These are phyloP conservation scores for Bursaphelenchus mucronatus DNA, from an alignment of 1,140 invertebrate species.

Conservation along the genomic window DNA sequence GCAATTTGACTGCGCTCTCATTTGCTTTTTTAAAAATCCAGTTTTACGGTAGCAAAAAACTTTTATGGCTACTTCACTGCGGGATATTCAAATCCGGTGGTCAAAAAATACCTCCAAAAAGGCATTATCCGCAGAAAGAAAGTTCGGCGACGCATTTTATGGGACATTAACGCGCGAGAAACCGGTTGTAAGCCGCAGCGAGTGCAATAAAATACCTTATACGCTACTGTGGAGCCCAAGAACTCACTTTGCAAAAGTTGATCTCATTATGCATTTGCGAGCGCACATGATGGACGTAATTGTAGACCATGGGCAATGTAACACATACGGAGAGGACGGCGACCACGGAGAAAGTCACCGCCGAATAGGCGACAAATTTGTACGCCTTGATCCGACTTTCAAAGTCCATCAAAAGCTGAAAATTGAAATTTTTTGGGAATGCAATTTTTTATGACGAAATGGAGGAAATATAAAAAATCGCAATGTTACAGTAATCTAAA, in stretches of 20 bases:
- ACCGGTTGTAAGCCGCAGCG: too few species aligned
- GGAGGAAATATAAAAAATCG: too few species aligned
- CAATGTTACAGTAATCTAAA: too few species aligned
- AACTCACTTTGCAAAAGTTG: constrained; percentile 26
- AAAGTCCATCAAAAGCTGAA: constrained; percentile 19
- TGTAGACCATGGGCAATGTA: constrained; percentile 39
- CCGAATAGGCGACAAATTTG: constrained; percentile 33
- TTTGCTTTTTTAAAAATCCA: not conserved
- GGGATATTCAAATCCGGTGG: not conserved
- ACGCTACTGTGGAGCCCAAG: not conserved
- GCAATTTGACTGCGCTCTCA: not conserved
- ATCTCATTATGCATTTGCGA: constrained; percentile 27
- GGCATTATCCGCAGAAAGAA: not conserved
- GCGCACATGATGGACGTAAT: constrained; percentile 28
- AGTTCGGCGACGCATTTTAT: not conserved
- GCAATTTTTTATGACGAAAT: too few species aligned
- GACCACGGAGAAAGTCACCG: constrained; percentile 36
- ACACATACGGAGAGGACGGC: constrained; percentile 33
- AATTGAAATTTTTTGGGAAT: too few species aligned
- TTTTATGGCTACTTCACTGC: not conserved
- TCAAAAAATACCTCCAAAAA: not conserved
- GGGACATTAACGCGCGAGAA: too few species aligned
- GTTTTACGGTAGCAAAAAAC: not conserved
- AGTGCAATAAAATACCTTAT: too few species aligned
- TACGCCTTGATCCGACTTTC: constrained; percentile 28